Base-by-base conservation (phyloP, 2,888 invertebrate species). In the Phyto melanocephala region DNA sequence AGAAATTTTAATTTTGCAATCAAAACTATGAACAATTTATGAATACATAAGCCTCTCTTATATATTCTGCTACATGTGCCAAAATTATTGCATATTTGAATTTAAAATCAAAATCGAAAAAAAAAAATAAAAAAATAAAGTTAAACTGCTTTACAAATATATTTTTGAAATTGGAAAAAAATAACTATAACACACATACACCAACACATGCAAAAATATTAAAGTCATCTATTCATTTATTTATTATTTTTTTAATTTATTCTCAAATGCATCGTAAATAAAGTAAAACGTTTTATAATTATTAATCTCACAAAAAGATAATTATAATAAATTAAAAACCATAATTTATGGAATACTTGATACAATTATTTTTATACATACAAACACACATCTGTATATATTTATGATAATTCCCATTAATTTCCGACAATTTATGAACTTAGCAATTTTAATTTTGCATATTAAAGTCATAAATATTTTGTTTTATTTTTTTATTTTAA, bases 371-470 rank as follows among this genome's bases (percentile, higher is more conserved):
- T 28, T 28, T 28, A 28, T 5, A 28, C 3, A 28, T 28, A 28
- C 6, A 28, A 5, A 28, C 3, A 28, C 6, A 5, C 28, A n/a
- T n/a, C n/a, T n/a, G n/a, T n/a, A n/a, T n/a, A n/a, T 35, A 17
- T 72, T 10, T 47, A 24, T 58, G 37, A 68, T 62, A 68, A 62
- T 56, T 17, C 37, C 52, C 74, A 62, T 68, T 75, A 62, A 74
- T 74, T 45, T 80, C 11, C 13, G 20, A 63, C 68, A 75, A 68
- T 80, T 80, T 80, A 80, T 80, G 52, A 13, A 54, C 79, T 22
- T 40, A 45, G 42, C 50, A 42, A 56, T 58, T 54, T 37, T 28
- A 63, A 50, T 40, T 67, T 68, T 74, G 74, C 62, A 74, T 75
- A 54, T 75, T 68, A 47, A 52, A 74, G 47, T 68, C 54, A 68